Conservation (phyloP, 2,113 vertebrate genomes). For the Chaetorhynchus papuensis region DNA sequence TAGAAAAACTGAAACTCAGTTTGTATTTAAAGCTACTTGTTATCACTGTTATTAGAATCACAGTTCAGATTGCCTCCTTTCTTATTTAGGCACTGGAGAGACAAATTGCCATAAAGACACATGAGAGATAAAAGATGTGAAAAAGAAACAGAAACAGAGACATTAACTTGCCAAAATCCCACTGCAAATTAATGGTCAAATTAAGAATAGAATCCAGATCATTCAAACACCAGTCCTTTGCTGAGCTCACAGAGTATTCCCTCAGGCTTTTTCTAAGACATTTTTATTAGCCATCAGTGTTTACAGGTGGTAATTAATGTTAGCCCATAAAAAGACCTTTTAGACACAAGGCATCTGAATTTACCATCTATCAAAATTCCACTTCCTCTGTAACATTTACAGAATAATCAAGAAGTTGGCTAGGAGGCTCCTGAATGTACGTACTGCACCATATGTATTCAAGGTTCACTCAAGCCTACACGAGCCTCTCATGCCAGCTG, state of each 20-base stretch:
- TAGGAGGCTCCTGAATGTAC: neutral
- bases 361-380: neutral
- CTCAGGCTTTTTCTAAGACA: neutral
- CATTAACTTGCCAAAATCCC: neutral
- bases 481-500: neutral
- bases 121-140: neutral
- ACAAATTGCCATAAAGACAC: neutral
- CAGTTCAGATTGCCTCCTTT: neutral
- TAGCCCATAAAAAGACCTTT: neutral
- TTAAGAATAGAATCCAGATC: neutral
- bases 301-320: neutral
- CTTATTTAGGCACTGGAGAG: neutral
- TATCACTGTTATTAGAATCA: neutral
- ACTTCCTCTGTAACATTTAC: neutral
- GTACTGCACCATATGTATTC: neutral
- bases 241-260: neutral
- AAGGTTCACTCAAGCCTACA: neutral
- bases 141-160: neutral
- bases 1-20: neutral
- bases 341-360: neutral
- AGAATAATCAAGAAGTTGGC: neutral
- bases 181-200: neutral
- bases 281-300: neutral
- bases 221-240: neutral
- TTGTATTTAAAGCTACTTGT: neutral